phyloP scores from a whole-genome alignment of 2,888 invertebrate genomes.

The Uropetala carovei region DNA sequence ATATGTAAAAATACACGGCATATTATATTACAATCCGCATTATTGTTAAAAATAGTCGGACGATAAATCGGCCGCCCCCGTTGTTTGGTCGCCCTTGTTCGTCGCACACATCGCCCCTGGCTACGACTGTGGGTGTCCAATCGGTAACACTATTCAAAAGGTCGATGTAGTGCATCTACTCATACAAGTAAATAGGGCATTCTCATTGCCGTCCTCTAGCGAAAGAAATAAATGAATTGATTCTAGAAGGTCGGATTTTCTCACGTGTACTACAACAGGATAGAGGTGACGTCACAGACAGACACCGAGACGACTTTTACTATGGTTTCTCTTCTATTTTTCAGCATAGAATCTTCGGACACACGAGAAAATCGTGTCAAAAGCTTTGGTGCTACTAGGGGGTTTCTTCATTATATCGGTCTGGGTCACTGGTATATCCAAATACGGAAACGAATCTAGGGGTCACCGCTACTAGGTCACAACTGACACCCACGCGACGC shows the following conservation, averaged over 20 bases:
- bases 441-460: not conserved
- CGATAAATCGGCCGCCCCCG: too few relatives aligned
- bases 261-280: not conserved
- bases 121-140: too few relatives aligned
- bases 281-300: not conserved
- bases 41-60: too few relatives aligned
- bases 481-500: too few relatives aligned
- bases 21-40: too few relatives aligned
- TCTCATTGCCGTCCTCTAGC: not conserved
- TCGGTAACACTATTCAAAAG: too few relatives aligned
- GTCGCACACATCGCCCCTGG: too few relatives aligned
- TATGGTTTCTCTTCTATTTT: slow-evolving; percentile 15
- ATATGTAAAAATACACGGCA: too few relatives aligned
- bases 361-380: slow-evolving; percentile 15
- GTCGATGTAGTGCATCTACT: too few relatives aligned
- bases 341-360: slow-evolving; percentile 2
- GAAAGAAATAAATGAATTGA: not conserved
- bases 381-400: not conserved
- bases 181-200: too few relatives aligned
- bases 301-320: not conserved
- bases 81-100: too few relatives aligned
- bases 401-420: not conserved
- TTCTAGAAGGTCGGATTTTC: not conserved
- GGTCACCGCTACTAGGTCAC: too few relatives aligned
- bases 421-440: not conserved